Conservation (phyloP, 2,888 invertebrate species). For the Pyrrhosoma nymphula region DNA sequence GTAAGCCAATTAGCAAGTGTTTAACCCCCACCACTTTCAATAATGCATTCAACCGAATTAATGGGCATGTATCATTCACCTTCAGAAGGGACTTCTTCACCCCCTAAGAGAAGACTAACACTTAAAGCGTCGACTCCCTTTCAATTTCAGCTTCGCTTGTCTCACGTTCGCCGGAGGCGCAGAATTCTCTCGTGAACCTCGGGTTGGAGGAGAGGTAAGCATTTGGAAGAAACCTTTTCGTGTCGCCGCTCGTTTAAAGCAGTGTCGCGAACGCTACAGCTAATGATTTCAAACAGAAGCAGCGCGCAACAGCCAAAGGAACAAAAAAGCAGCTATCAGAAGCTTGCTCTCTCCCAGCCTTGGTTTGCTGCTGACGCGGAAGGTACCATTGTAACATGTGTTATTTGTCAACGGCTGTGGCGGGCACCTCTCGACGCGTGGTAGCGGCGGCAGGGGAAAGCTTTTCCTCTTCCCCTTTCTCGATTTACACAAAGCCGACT, state of each 20-base stretch:
- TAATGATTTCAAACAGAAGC: slow-evolving; percentile 18
- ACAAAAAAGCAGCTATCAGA: neutral
- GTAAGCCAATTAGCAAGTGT: too few relatives aligned
- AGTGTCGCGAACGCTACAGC: neutral
- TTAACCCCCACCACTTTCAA: too few relatives aligned
- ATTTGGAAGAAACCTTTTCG: neutral
- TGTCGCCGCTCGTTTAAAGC: neutral
- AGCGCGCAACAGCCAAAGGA: neutral
- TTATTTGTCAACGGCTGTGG: neutral
- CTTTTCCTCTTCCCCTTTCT: neutral
- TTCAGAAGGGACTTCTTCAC: too few relatives aligned
- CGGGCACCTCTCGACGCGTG: neutral
- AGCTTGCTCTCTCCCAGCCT: neutral
- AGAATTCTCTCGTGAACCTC: neutral
- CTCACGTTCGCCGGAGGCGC: neutral
- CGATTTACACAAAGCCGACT: neutral
- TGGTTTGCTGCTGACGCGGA: neutral
- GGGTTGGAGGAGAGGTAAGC: neutral
- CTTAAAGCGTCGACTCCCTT: neutral
- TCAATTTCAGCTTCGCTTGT: neutral
- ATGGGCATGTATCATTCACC: too few relatives aligned
- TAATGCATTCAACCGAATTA: too few relatives aligned
- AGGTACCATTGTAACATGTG: neutral
- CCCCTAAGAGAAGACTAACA: too few relatives aligned
- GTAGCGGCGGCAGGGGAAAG: neutral